These are phyloP conservation scores for Ischnus inquisitorius DNA, from an alignment of 2,888 invertebrate species.

Conservation along the genomic window DNA sequence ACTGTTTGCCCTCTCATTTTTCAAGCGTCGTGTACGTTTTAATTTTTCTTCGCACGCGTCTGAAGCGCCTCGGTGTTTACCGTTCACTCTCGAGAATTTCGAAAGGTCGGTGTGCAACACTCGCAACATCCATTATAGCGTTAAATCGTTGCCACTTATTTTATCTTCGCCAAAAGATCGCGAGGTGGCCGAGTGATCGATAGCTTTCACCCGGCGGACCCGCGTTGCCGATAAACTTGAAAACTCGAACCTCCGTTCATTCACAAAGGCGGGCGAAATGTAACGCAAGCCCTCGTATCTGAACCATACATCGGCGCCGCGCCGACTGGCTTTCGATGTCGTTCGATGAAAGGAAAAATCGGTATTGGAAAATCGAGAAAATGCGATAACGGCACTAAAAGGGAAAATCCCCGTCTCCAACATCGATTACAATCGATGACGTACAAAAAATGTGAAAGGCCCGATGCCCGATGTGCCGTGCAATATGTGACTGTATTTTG, in stretches of 20 bases:
- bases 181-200: slow-evolving; percentile 19
- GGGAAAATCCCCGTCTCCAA: slow-evolving; percentile 38
- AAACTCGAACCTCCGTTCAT: slow-evolving; percentile 15
- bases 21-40: background rate
- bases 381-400: slow-evolving; percentile 23
- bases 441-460: slow-evolving; percentile 53
- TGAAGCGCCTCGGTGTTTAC: background rate
- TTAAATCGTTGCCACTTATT: slow-evolving; percentile 15
- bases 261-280: slow-evolving; percentile 23
- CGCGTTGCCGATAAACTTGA: slow-evolving; percentile 35
- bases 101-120: background rate
- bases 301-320: background rate
- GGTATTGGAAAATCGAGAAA: slow-evolving; percentile 28
- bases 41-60: background rate
- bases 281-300: slow-evolving; percentile 6
- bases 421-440: slow-evolving; percentile 38
- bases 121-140: slow-evolving; percentile 4
- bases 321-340: slow-evolving; percentile 20
- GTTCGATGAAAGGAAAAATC: slow-evolving; percentile 37
- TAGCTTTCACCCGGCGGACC: slow-evolving; percentile 11
- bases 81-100: background rate
- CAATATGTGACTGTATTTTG: background rate
- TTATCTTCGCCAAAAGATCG: slow-evolving; percentile 15
- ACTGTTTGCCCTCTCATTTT: background rate
- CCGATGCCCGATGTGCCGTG: background rate